A percentile compares a stretch with the other conserved stretches of the same genome.
These are phyloP conservation scores for Eristalinus sepulchralis DNA, from an alignment of 2,888 invertebrate species.

Conservation along the genomic window DNA sequence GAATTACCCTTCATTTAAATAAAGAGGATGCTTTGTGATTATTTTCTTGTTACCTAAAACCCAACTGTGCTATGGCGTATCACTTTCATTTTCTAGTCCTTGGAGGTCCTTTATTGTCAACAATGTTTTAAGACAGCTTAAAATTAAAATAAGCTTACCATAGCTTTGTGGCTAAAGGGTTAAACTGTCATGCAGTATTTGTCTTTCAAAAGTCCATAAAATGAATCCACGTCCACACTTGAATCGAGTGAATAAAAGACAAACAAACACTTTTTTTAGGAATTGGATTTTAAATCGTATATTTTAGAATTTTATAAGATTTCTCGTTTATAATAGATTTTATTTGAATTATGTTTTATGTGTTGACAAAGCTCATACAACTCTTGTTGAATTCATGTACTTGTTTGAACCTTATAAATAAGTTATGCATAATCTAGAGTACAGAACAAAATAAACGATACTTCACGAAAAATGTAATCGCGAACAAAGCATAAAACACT, in stretches of 20 bases:
- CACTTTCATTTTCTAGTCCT: too few species aligned
- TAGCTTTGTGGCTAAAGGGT: too few species aligned
- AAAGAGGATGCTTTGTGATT: too few species aligned
- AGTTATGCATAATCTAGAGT: slow-evolving; percentile 19
- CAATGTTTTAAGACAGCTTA: too few species aligned
- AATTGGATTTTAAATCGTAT: slow-evolving; percentile 40
- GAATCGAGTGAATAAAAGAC: background rate
- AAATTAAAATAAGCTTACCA: too few species aligned
- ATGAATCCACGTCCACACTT: too few species aligned
- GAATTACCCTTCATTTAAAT: too few species aligned
- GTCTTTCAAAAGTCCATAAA: too few species aligned
- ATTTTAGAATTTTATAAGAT: slow-evolving; percentile 38
- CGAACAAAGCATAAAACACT: slow-evolving; percentile 19
- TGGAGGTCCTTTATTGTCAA: too few species aligned
- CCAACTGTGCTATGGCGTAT: too few species aligned
- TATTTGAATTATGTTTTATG: slow-evolving; percentile 7
- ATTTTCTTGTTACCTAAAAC: too few species aligned
- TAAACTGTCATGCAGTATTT: too few species aligned
- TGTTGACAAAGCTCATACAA: slow-evolving; percentile 17
- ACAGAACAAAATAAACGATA: slow-evolving; percentile 25
- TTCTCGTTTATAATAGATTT: slow-evolving; percentile 6
- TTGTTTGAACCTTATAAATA: slow-evolving; percentile 41
- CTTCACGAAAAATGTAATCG: slow-evolving; percentile 11
- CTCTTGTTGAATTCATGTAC: slow-evolving; percentile 9
- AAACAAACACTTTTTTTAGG: slow-evolving; percentile 3